Evolutionary conservation across 2,113 vertebrate genomes (phyloP).

Genomic region (Anolis carolinensis): DNA sequence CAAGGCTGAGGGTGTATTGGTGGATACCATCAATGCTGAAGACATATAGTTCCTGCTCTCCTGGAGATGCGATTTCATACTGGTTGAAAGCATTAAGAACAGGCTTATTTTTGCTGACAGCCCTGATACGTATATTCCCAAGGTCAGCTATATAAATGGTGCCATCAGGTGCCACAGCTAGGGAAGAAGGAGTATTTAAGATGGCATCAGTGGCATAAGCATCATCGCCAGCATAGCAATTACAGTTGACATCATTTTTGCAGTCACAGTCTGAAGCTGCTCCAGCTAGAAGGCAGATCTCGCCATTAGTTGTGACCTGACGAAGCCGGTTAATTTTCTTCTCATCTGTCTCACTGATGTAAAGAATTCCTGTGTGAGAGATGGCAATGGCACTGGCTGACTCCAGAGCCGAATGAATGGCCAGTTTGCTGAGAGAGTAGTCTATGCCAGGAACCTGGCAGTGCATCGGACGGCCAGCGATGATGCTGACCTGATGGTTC

Average conservation of each 20-base stretch:
- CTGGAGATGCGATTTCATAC: slow-evolving; percentile 93
- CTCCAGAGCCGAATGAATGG: slow-evolving; percentile 96
- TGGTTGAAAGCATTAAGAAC: slow-evolving; percentile 83
- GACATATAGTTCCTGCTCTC: slow-evolving; percentile 95
- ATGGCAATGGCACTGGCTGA: slow-evolving; percentile 96
- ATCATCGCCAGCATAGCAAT: slow-evolving; percentile 96
- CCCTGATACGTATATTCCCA: slow-evolving; percentile 95
- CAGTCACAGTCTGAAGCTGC: slow-evolving; percentile 97
- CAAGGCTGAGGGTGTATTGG: slow-evolving; percentile 93
- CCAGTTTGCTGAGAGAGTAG: slow-evolving; percentile 98
- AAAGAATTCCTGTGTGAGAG: slow-evolving; percentile 94
- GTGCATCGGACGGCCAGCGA: slow-evolving; percentile 97
- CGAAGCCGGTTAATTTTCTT: slow-evolving; percentile 97
- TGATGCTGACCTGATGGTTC: slow-evolving; percentile 99
- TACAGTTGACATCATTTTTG: slow-evolving; percentile 98
- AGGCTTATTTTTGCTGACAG: slow-evolving; percentile 91
- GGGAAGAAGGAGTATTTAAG: slow-evolving; percentile 93
- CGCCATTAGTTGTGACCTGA: slow-evolving; percentile 94
- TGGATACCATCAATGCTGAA: slow-evolving; percentile 94
- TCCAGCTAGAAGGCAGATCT: slow-evolving; percentile 96
- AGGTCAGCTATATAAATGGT: slow-evolving; percentile 97
- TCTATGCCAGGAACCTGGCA: slow-evolving; percentile 98
- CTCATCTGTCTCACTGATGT: slow-evolving; percentile 98
- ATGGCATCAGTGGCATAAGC: slow-evolving; percentile 95
- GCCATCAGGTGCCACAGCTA: slow-evolving; percentile 94